These are phyloP conservation scores for Brachionus calyciflorus DNA, from an alignment of 1,140 invertebrate genomes.

Conservation along the genomic window DNA sequence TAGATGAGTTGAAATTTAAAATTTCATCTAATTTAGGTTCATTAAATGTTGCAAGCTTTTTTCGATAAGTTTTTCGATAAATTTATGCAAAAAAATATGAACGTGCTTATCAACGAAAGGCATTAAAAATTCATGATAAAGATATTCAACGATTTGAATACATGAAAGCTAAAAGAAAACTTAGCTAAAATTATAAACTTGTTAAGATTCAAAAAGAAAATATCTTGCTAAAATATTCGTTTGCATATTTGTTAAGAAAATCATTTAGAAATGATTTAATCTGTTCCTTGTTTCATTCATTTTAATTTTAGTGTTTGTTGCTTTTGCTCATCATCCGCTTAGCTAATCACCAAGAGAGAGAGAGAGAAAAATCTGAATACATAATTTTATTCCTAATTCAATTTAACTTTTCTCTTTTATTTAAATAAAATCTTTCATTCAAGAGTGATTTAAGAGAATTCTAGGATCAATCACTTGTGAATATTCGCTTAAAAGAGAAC, in stretches of 20 bases:
- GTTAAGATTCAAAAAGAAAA: no score
- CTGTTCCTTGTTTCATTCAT: neutral
- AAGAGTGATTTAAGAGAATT: constrained; percentile 3
- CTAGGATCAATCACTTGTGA: constrained; percentile 28
- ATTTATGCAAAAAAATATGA: no score
- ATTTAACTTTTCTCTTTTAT: neutral
- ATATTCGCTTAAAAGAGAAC: neutral
- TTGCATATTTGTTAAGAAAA: neutral
- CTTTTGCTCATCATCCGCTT: constrained; percentile 28
- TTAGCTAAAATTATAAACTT: no score
- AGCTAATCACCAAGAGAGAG: constrained; percentile 16
- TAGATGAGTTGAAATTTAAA: no score
- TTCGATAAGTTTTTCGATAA: no score
- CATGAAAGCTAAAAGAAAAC: no score
- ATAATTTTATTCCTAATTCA: constrained; percentile 4
- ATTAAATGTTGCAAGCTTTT: no score
- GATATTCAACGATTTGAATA: no score
- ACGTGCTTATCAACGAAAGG: no score
- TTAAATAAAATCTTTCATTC: neutral
- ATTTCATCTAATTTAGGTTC: no score
- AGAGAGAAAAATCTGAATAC: constrained; percentile 11
- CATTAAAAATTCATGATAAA: no score
- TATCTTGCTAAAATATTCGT: no score
- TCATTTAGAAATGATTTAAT: neutral
- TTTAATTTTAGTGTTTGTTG: neutral